Evolutionary conservation across 2,888 invertebrate genomes (phyloP).

Genomic region (Agonopterix subpropinquella): DNA sequence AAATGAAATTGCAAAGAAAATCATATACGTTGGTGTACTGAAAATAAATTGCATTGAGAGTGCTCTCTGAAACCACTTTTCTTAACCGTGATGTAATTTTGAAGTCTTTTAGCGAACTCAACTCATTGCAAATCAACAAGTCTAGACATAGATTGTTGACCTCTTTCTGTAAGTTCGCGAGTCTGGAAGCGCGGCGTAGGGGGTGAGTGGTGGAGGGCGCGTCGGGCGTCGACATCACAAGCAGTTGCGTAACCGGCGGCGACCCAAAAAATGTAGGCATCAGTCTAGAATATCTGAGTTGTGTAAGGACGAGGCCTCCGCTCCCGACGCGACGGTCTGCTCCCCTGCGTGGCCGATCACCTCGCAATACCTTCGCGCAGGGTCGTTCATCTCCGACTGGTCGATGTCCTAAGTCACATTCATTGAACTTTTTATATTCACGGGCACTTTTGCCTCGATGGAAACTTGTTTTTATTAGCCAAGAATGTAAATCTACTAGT

Average conservation of each 20-base stretch:
- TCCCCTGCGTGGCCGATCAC: conserved; percentile 44
- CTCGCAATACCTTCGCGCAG: conserved; percentile 47
- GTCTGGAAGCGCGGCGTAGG: conserved; percentile 14
- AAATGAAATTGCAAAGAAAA: too few species aligned
- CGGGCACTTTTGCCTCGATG: conserved; percentile 1
- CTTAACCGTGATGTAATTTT: too few species aligned
- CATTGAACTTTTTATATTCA: conserved; percentile 7
- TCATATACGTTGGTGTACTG: too few species aligned
- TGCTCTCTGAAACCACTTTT: too few species aligned
- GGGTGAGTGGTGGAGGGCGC: conserved; percentile 21
- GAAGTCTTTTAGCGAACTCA: too few species aligned
- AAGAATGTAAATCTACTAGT: conserved; percentile 6
- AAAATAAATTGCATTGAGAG: too few species aligned
- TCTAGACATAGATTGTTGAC: conserved; percentile 50
- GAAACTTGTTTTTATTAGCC: conserved; percentile 7
- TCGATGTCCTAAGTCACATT: conserved; percentile 5
- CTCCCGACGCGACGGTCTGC: conserved; percentile 23
- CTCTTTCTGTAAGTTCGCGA: conserved; percentile 28
- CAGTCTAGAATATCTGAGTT: conserved; percentile 17
- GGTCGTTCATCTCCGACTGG: conserved; percentile 43
- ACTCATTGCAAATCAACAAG: conserved; percentile 37
- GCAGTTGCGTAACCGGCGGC: conserved; percentile 42
- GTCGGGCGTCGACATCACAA: conserved; percentile 7
- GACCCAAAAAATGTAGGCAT: conserved; percentile 46
- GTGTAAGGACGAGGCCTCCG: conserved; percentile 41